These are phyloP conservation scores for Coreius guichenoti DNA, from an alignment of 2,797 vertebrate genomes.

Conservation along the genomic window DNA sequence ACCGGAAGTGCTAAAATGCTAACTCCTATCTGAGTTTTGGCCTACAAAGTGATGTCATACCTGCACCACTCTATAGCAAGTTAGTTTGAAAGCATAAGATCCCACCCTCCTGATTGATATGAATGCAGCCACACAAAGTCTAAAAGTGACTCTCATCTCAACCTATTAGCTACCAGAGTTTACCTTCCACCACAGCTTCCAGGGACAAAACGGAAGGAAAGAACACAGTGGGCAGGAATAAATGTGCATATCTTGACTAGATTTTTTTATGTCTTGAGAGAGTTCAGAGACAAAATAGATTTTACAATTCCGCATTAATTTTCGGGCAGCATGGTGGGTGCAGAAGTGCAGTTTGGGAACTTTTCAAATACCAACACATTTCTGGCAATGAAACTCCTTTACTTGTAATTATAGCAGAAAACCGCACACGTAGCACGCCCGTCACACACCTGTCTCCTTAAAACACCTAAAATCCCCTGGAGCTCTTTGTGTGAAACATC, in stretches of 20 bases:
- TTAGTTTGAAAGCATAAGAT: too few species aligned
- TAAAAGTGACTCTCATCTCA: constrained; percentile 52
- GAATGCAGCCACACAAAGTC: constrained; percentile 44
- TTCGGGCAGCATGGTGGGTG: constrained; percentile 63
- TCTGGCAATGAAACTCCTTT: constrained; percentile 4
- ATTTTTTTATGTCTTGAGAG: constrained; percentile 61
- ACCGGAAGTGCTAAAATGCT: too few species aligned
- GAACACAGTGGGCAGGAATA: constrained; percentile 62
- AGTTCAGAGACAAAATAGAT: constrained; percentile 76
- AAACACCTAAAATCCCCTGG: constrained; percentile 46
- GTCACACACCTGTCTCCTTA: constrained; percentile 50
- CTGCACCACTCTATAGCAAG: too few species aligned
- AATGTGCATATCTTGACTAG: constrained; percentile 65
- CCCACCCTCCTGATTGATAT: constrained; percentile 5
- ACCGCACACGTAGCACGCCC: not conserved
- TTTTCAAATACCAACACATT: constrained; percentile 30
- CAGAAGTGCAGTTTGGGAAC: constrained; percentile 50
- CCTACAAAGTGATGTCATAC: too few species aligned
- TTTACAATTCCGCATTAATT: constrained; percentile 82
- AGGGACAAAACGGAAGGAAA: constrained; percentile 49
- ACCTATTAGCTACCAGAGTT: constrained; percentile 65
- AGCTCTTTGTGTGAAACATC: constrained; percentile 44
- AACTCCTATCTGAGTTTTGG: too few species aligned
- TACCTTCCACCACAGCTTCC: constrained; percentile 47
- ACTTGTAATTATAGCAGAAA: not conserved